A percentile compares a stretch with the other conserved stretches of the same genome.
Evolutionary conservation across 1,140 invertebrate species (phyloP).

Genomic region (Teleogryllus occipitalis): DNA sequence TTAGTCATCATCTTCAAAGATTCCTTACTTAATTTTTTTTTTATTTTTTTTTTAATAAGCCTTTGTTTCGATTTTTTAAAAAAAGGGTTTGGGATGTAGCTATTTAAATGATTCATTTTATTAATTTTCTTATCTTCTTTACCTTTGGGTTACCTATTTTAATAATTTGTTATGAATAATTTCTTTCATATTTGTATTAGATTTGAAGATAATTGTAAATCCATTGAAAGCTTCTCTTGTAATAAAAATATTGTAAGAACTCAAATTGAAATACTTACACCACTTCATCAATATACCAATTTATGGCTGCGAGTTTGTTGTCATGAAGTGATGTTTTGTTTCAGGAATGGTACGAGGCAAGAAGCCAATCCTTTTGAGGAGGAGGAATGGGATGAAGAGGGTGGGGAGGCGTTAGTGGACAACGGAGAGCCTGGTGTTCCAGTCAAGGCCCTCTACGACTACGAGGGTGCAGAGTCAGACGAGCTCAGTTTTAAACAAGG

Average conservation of each 20-base stretch:
- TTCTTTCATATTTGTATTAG: background rate
- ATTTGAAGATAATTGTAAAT: background rate
- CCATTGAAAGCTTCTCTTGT: background rate
- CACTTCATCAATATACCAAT: too few species aligned
- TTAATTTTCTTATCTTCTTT: too few species aligned
- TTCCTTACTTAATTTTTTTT: too few species aligned
- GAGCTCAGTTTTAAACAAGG: constrained; percentile 94
- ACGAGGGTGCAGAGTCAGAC: constrained; percentile 91
- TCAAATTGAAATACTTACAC: too few species aligned
- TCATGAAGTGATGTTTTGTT: background rate
- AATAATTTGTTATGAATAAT: background rate
- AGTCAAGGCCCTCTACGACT: constrained; percentile 92
- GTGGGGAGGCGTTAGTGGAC: constrained; percentile 70
- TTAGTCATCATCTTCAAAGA: too few species aligned
- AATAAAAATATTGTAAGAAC: background rate
- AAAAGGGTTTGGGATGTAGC: too few species aligned
- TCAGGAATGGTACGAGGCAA: constrained; percentile 29
- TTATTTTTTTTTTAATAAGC: too few species aligned
- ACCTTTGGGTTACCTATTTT: too few species aligned
- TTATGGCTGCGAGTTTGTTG: too few species aligned
- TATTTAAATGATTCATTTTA: too few species aligned
- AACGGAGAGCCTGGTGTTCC: constrained; percentile 87
- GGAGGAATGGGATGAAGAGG: constrained; percentile 66
- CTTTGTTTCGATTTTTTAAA: too few species aligned
- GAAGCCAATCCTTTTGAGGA: constrained; percentile 74